Evolutionary conservation across 2,113 vertebrate genomes (phyloP).

Genomic region (Axis porcinus): DNA sequence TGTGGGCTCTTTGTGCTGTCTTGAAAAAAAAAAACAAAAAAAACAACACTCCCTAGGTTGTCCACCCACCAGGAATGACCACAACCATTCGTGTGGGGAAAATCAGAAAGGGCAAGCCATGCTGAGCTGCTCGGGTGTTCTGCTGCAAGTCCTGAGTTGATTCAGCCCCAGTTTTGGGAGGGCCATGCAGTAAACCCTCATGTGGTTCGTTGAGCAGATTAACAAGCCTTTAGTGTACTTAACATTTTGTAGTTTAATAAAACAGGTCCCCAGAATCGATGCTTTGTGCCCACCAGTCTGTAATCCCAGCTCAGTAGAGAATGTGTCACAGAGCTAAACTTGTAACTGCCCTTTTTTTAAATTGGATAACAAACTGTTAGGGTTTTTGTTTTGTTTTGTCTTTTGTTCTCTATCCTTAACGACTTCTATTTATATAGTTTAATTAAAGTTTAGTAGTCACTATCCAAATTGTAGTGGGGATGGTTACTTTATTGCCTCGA

Average conservation of each 20-base stretch:
- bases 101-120: not conserved
- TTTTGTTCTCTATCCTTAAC: not conserved
- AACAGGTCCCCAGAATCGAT: not conserved
- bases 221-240: not conserved
- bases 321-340: not conserved
- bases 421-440: slow-evolving; percentile 33
- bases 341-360: not conserved
- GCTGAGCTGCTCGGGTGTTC: not conserved
- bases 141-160: accelerated
- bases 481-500: not conserved
- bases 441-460: slow-evolving; percentile 18
- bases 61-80: not conserved
- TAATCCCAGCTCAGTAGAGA: not conserved
- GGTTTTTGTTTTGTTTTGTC: not conserved
- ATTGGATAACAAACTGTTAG: not conserved
- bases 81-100: not conserved
- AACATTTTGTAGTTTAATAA: not conserved
- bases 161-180: not conserved
- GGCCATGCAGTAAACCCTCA: not conserved
- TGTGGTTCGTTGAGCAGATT: not conserved
- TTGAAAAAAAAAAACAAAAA: slow-evolving; percentile 26
- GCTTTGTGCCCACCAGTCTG: not conserved
- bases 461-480: not conserved
- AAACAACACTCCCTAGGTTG: slow-evolving; percentile 51
- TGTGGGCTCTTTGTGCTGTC: slow-evolving; percentile 49